phyloP scores from a whole-genome alignment of 2,797 vertebrate genomes.

The Odontamblyopus lacepedii region DNA sequence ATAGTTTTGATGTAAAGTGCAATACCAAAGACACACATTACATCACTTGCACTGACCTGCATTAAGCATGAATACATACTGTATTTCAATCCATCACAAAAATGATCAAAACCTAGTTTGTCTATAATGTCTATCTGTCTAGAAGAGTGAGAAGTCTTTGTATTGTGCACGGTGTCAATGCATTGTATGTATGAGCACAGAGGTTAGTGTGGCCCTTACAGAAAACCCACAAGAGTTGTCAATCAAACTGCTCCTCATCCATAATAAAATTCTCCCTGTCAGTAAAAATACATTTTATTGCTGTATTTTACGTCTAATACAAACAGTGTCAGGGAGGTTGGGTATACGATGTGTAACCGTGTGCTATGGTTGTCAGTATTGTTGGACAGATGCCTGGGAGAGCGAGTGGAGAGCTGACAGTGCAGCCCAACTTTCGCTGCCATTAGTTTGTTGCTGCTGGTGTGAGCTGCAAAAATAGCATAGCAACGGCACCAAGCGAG shows the following conservation, averaged over 20 bases:
- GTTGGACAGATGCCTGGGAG: conserved; percentile 46
- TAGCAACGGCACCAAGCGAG: conserved; percentile 23
- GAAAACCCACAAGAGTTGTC: conserved; percentile 19
- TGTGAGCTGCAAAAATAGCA: conserved; percentile 40
- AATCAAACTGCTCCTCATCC: conserved; percentile 29
- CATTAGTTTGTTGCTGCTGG: conserved; percentile 45
- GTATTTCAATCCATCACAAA: not conserved
- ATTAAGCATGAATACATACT: not conserved
- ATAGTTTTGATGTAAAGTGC: no score
- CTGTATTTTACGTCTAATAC: conserved; percentile 16
- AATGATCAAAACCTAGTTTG: not conserved
- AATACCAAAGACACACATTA: no score
- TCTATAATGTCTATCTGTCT: no score
- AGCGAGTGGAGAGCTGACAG: conserved; percentile 43
- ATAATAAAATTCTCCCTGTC: conserved; percentile 18
- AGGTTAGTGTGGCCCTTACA: conserved; percentile 1
- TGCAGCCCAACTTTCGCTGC: conserved; percentile 52
- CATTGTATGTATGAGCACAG: not conserved
- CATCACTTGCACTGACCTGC: no score
- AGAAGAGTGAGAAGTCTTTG: not conserved
- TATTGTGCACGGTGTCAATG: not conserved
- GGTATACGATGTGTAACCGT: conserved; percentile 17
- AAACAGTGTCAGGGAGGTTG: conserved; percentile 21
- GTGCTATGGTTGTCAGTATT: conserved; percentile 22
- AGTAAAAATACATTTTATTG: conserved; percentile 12